Evolutionary conservation across 2,797 vertebrate species (phyloP), one percentile per base, ranked within the genome.

Genomic region (Microchirus variegatus): DNA sequence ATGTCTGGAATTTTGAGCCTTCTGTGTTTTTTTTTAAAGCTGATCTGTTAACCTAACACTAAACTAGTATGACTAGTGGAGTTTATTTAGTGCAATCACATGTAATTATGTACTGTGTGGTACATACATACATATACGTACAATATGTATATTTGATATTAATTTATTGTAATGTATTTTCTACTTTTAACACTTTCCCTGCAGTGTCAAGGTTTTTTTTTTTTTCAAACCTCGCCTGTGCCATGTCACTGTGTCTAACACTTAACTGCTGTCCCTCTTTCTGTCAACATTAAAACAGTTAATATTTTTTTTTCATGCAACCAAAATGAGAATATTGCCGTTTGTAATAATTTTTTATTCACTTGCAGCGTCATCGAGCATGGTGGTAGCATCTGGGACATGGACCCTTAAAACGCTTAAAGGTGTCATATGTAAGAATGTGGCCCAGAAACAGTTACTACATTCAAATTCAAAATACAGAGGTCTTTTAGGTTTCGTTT

Each of bases 121-220:
- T 50, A 67, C 41, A 48, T 57, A 63, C 68, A 43, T 19, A 13
- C 22, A 63, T 66, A 43, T 19, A 13, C 22, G 40, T 41, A 14
- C 5, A 14, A 42, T 40, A 64, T 63, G 49, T 78, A 60, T 65
- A 62, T 78, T 67, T 82, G 45, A 73, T 69, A 84, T 78, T 80
- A 66, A 87, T 89, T 90, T 90, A 87, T 89, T 86, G 45, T 82
- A 74, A 87, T 81, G 41, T 84, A 75, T 46, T 77, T 57, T 75
- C 52, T 78, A 26, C 17, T 71, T 58, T 48, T 70, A 63, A 80
- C 19, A 59, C 38, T 73, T 76, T 50, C 49, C 26, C 14, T 55
- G 15, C 1, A 2, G 18, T 75, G 52, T 73, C 13, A 47, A 40
- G 1, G 42, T 14, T 68, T 84, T 77, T 67, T 42, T 73, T 65